phyloP scores from a whole-genome alignment of 2,797 vertebrate genomes.

The Chelonia mydas region DNA sequence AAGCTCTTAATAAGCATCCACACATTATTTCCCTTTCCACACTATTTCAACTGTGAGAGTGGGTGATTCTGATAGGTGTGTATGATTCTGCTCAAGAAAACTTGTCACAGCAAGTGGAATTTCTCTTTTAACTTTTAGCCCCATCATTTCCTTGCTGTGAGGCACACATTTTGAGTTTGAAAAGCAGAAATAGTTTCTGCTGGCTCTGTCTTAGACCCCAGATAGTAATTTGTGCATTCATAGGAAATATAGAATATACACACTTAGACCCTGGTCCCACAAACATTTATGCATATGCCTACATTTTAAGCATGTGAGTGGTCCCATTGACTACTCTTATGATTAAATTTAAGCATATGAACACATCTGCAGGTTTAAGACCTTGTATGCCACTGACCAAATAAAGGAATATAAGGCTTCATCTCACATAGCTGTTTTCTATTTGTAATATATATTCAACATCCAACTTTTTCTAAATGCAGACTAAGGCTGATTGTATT shows the following conservation, averaged over 20 bases:
- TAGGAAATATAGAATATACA: neutral
- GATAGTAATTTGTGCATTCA: neutral
- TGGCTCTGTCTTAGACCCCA: neutral
- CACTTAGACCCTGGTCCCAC: neutral
- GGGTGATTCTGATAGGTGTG: neutral
- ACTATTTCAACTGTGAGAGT: neutral
- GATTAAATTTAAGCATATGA: neutral
- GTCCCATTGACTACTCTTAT: neutral
- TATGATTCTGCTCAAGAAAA: neutral
- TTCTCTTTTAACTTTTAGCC: neutral
- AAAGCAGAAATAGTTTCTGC: neutral
- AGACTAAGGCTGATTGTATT: neutral
- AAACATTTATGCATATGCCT: neutral
- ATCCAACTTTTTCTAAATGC: neutral
- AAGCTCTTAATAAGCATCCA: neutral
- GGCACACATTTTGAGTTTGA: neutral
- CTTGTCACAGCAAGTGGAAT: neutral
- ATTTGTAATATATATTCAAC: constrained; percentile 27
- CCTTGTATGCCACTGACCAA: neutral
- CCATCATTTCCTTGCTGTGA: neutral
- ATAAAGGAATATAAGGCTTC: neutral
- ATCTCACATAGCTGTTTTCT: neutral
- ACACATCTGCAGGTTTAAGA: neutral
- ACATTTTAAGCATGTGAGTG: too few species aligned
- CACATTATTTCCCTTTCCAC: neutral